phyloP scores from a whole-genome alignment of 2,113 vertebrate genomes.

The Mus musculus region GRCm39 chr6:102598501-102599000 shows the following conservation, averaged over 20 bases:
- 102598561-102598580: neutral
- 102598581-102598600: neutral
- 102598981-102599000: neutral
- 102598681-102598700: neutral
- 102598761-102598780: neutral
- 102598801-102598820: neutral
- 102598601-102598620: neutral
- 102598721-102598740: neutral
- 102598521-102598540: neutral
- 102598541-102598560: neutral
- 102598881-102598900: neutral
- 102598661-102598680: neutral
- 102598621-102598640: neutral
- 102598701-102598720: neutral
- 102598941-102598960: neutral
- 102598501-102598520: neutral
- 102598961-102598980: neutral
- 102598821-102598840: neutral
- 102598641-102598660: neutral
- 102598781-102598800: neutral
- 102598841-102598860: neutral
- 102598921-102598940: neutral
- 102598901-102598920: neutral
- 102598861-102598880: neutral
- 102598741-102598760: neutral